A percentile compares a stretch with the other conserved stretches of the same genome.
Evolutionary conservation across 2,888 invertebrate species (phyloP).

Genomic region (Acrobasis suavella): DNA sequence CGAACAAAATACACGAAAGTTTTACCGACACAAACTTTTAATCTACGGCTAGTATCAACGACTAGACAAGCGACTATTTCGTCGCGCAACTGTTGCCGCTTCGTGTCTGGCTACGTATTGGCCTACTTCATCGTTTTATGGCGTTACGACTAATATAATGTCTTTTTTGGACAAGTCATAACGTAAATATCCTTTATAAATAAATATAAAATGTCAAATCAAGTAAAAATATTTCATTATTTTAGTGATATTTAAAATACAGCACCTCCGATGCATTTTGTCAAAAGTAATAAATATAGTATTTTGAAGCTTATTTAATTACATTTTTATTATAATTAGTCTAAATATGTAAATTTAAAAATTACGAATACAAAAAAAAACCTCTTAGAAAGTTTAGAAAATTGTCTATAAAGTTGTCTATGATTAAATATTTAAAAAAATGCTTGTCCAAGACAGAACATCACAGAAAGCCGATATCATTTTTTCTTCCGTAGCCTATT

Average conservation of each 20-base stretch:
- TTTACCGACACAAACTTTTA: conserved; percentile 2
- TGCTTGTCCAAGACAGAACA: not conserved
- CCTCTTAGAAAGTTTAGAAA: not conserved
- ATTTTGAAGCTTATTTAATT: conserved; percentile 3
- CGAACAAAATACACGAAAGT: conserved; percentile 3
- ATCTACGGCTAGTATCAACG: conserved; percentile 19
- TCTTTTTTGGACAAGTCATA: conserved; percentile 14
- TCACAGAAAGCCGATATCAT: not conserved
- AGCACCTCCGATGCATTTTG: not conserved
- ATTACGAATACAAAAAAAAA: not conserved
- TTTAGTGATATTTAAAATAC: not conserved
- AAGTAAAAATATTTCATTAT: conserved; percentile 6
- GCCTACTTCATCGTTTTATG: not conserved
- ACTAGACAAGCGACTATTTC: conserved; percentile 20
- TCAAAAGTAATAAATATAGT: not conserved
- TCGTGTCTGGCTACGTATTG: conserved; percentile 8
- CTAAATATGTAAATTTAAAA: conserved; percentile 3
- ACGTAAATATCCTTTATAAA: not conserved
- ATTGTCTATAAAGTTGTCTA: not conserved
- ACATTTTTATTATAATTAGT: conserved; percentile 2
- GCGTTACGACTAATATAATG: conserved; percentile 9
- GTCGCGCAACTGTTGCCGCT: not conserved
- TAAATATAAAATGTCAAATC: not conserved
- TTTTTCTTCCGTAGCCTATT: not conserved
- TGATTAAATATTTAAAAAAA: not conserved